phyloP scores from a whole-genome alignment of 2,888 invertebrate species.

The Miltochrista miniata region DNA sequence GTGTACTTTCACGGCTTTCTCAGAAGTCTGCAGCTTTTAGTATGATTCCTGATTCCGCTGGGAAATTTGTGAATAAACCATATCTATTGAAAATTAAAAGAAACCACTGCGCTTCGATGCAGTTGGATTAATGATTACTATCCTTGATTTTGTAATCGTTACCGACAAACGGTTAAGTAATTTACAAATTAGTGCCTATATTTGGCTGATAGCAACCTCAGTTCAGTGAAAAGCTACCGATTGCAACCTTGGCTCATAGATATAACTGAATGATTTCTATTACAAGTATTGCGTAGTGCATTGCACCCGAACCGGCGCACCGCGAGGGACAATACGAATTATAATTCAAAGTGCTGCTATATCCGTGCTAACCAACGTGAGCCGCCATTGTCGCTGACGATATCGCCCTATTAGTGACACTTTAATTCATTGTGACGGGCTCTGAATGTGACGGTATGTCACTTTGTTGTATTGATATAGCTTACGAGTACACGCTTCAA shows the following conservation, averaged over 20 bases:
- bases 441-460: constrained; percentile 13
- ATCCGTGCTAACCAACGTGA: constrained; percentile 76
- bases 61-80: no score
- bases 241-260: constrained; percentile 58
- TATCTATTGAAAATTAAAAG: no score
- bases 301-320: constrained; percentile 72
- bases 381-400: constrained; percentile 54
- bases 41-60: no score
- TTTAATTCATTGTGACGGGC: constrained; percentile 31
- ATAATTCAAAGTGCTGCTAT: constrained; percentile 79
- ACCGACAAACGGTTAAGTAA: constrained; percentile 1
- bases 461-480: not conserved
- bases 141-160: not conserved
- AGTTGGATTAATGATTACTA: not conserved
- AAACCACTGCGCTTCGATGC: not conserved
- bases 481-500: no score
- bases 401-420: constrained; percentile 44
- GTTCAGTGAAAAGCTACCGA: not conserved
- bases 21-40: no score
- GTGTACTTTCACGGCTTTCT: no score
- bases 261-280: constrained; percentile 76
- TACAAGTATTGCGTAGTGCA: constrained; percentile 77
- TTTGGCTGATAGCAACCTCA: constrained; percentile 1
- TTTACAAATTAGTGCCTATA: constrained; percentile 2
- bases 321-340: constrained; percentile 79